Conservation (phyloP, 2,113 vertebrate genomes). For the Vanacampus margaritifer region DNA sequence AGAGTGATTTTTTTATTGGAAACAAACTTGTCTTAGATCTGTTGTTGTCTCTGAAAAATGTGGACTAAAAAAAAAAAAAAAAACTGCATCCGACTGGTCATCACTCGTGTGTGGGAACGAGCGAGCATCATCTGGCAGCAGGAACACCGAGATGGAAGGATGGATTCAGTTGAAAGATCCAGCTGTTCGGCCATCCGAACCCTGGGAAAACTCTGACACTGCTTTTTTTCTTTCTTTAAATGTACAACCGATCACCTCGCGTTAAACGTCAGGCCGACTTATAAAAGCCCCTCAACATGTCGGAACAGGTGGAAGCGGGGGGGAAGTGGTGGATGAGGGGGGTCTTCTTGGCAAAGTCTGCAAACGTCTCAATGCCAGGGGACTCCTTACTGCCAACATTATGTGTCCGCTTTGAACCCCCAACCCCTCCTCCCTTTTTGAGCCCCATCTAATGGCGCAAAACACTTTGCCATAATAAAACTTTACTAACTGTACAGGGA, state of each 20-base stretch:
- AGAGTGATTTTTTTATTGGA: not conserved
- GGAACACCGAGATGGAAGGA: slow-evolving; percentile 40
- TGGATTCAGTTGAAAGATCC: slow-evolving; percentile 62
- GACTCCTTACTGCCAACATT: slow-evolving; percentile 50
- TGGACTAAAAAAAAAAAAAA: slow-evolving; percentile 22
- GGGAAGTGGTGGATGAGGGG: not conserved
- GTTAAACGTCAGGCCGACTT: slow-evolving; percentile 53
- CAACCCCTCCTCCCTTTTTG: not conserved
- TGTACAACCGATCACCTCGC: slow-evolving; percentile 50
- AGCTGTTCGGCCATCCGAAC: slow-evolving; percentile 76
- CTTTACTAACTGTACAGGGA: not conserved
- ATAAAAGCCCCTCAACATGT: slow-evolving; percentile 51
- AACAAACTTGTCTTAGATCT: slow-evolving; percentile 24
- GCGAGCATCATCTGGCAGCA: slow-evolving; percentile 36
- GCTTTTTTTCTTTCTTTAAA: slow-evolving; percentile 16
- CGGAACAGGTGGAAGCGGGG: slow-evolving; percentile 61
- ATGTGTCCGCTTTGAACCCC: slow-evolving; percentile 33
- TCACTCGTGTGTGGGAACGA: slow-evolving; percentile 63
- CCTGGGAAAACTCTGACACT: slow-evolving; percentile 76
- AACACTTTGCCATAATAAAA: slow-evolving; percentile 15
- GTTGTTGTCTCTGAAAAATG: slow-evolving; percentile 18
- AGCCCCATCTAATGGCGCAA: slow-evolving; percentile 22
- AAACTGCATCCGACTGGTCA: slow-evolving; percentile 69
- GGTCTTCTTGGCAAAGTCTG: slow-evolving; percentile 47
- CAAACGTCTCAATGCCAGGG: slow-evolving; percentile 45